These are phyloP conservation scores for Thera obeliscata DNA, from an alignment of 2,888 invertebrate species.

Conservation along the genomic window DNA sequence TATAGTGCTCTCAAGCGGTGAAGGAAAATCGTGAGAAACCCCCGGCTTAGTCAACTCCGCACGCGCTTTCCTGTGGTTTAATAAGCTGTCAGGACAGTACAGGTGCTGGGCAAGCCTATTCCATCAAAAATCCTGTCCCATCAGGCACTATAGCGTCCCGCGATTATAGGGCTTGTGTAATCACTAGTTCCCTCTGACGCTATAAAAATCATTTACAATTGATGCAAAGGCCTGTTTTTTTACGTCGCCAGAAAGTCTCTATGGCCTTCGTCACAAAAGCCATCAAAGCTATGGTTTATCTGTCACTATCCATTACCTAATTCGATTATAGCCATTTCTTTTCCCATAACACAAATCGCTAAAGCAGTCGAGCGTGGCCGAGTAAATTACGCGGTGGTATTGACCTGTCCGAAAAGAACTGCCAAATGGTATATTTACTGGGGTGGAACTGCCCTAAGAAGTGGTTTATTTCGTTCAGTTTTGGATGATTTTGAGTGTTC, in stretches of 20 bases:
- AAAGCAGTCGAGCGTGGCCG: constrained; percentile 4
- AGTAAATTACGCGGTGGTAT: constrained; percentile 13
- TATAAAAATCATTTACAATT: too few relatives aligned
- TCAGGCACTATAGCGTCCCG: too few relatives aligned
- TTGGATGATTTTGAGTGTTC: not conserved
- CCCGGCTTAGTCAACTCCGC: too few relatives aligned
- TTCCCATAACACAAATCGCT: constrained; percentile 17
- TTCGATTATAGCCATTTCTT: constrained; percentile 9
- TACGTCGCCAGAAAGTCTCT: not conserved
- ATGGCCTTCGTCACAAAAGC: not conserved
- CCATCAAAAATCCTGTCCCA: too few relatives aligned
- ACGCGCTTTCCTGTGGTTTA: too few relatives aligned
- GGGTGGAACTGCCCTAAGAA: not conserved
- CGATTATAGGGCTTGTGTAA: too few relatives aligned
- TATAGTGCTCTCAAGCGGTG: too few relatives aligned
- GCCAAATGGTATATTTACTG: constrained; percentile 13
- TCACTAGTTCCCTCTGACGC: too few relatives aligned
- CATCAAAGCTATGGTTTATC: not conserved
- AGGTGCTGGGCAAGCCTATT: too few relatives aligned
- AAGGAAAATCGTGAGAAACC: too few relatives aligned
- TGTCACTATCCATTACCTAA: constrained; percentile 8
- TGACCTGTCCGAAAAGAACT: constrained; percentile 11
- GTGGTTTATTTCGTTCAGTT: not conserved
- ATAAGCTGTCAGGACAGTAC: too few relatives aligned
- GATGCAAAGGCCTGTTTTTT: too few relatives aligned